Evolutionary conservation across 1,140 invertebrate species (phyloP), one percentile per base, ranked within the genome.

Genomic region (Drosophila pseudoobscura): DNA sequence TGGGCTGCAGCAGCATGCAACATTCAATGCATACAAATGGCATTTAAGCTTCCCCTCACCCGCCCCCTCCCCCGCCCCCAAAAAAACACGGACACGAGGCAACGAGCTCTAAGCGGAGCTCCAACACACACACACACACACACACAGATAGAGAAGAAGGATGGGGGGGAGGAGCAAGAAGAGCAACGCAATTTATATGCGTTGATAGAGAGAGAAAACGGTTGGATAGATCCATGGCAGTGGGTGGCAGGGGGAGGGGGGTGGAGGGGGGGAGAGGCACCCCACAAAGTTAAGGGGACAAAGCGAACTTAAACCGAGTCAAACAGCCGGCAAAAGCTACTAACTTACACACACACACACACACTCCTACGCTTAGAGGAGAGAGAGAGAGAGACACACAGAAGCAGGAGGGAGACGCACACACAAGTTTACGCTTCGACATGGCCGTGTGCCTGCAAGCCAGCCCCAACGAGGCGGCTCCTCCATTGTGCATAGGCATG

Each of bases 11-110:
- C 35, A 39, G 35, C 78, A 87, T 88, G 84, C 79, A 89, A 80
- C 84, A 89, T 85, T 85, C 85, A 89, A 89, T 89, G 85, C 85
- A 89, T 89, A 89, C 87, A 90, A 90, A 90, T 90, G 82, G 87
- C 87, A 90, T 90, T 88, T 83, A 90, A 87, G 82, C 78, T 80
- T 79, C 80, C 71, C 75, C 68, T 0, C 0, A 0, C 0, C 17
- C 0, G 0, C 17, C 17, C 17, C 17, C 17, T 0, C 17, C 17
- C 17, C 17, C 17, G 15, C 58, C 68, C 58, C 60, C 47, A 26
- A 57, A 44, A 64, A 52, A 60, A 68, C 52, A 69, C 57, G 49
- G 49, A 70, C 49, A 58, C 20, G 29, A 41, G 15, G 35, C 66
- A 83, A 75, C 65, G 68, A 74, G 73, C 84, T 78, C 76, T 85